A percentile compares a stretch with the other conserved stretches of the same genome.
Conservation (phyloP, 2,797 vertebrate species). For the Pseudochirops corinnae region DNA sequence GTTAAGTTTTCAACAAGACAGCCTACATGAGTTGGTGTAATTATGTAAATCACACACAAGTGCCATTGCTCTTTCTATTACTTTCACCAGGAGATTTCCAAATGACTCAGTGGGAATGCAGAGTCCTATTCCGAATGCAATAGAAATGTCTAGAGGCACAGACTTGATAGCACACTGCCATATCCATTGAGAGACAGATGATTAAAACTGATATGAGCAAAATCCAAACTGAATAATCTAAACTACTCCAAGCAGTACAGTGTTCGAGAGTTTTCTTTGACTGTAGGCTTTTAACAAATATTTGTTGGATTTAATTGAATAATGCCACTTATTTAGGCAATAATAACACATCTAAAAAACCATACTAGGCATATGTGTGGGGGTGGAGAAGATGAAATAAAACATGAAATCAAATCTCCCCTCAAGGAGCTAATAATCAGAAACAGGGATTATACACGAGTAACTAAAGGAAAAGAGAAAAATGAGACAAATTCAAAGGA, state of each 20-base stretch:
- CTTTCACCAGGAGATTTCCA: conserved; percentile 45
- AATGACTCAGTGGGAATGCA: conserved; percentile 32
- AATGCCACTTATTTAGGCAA: background rate
- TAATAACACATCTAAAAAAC: background rate
- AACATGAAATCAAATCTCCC: background rate
- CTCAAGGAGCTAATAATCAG: background rate
- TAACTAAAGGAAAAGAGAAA: background rate
- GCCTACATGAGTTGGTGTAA: conserved; percentile 12
- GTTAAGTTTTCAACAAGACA: conserved; percentile 12
- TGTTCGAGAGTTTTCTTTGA: conserved; percentile 26
- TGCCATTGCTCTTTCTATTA: conserved; percentile 25
- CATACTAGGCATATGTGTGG: background rate
- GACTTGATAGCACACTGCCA: conserved; percentile 4
- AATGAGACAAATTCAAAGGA: background rate
- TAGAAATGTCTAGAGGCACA: conserved; percentile 45
- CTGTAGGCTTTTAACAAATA: conserved; percentile 23
- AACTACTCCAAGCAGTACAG: conserved; percentile 21
- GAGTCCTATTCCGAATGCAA: conserved; percentile 38
- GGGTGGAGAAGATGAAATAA: background rate
- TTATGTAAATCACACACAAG: conserved; percentile 31
- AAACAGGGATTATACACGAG: background rate
- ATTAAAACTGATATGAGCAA: conserved; percentile 2
- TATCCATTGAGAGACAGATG: conserved; percentile 20
- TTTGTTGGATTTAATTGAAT: background rate
- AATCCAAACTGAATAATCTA: conserved; percentile 12